A percentile compares a stretch with the other conserved stretches of the same genome.
Evolutionary conservation across 2,888 invertebrate species (phyloP).

Genomic region (Tethea ocularis): DNA sequence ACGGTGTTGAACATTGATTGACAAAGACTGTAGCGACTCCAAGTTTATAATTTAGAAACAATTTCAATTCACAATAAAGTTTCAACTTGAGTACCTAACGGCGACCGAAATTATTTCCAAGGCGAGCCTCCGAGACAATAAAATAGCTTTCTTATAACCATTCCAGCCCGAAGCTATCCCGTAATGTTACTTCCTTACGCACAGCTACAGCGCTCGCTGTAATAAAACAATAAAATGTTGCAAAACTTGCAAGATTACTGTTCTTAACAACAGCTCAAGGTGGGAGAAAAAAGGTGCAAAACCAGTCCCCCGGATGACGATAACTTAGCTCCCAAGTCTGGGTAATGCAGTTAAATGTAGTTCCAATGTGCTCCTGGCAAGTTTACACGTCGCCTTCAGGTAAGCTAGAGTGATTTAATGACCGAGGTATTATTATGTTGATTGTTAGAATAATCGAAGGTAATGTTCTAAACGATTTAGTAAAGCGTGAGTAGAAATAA

Average conservation of each 20-base stretch:
- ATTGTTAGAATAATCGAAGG: constrained; percentile 32
- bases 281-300: constrained; percentile 33
- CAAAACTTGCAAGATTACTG: constrained; percentile 57
- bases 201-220: constrained; percentile 39
- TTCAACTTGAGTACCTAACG: constrained; percentile 57
- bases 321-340: constrained; percentile 30
- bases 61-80: constrained; percentile 58
- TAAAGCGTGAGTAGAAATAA: constrained; percentile 25
- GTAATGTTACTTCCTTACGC: constrained; percentile 60
- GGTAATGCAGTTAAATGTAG: constrained; percentile 43
- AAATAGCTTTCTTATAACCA: constrained; percentile 69
- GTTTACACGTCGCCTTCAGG: constrained; percentile 34
- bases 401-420: constrained; percentile 39
- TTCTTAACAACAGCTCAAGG: constrained; percentile 41
- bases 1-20: constrained; percentile 27
- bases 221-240: constrained; percentile 69
- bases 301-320: constrained; percentile 38
- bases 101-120: constrained; percentile 61
- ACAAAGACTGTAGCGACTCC: constrained; percentile 41
- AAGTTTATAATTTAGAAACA: constrained; percentile 52
- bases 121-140: constrained; percentile 59
- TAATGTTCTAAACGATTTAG: constrained; percentile 32
- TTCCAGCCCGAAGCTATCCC: constrained; percentile 51
- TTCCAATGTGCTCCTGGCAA: constrained; percentile 24
- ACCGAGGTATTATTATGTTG: constrained; percentile 31